Conservation (phyloP, 1,140 invertebrate species). For the Drosophila lacertosa region DNA sequence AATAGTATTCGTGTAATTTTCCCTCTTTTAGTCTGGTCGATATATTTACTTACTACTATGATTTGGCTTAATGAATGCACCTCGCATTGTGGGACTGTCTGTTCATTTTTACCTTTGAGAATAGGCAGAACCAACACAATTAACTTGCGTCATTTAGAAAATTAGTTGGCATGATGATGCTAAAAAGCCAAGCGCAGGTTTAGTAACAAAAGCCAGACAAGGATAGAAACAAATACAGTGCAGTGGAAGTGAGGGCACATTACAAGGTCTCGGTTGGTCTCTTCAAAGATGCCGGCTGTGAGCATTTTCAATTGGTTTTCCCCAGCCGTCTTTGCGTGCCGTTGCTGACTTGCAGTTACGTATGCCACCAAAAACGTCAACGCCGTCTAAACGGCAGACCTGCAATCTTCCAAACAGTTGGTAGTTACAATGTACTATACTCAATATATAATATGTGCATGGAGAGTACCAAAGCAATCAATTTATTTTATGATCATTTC, state of each 20-base stretch:
- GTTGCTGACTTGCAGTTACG: slow-evolving; percentile 52
- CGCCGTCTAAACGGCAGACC: not conserved
- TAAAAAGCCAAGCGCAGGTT: slow-evolving; percentile 37
- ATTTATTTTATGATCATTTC: too few species aligned
- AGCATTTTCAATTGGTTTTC: slow-evolving; percentile 36
- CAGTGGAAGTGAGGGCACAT: slow-evolving; percentile 10
- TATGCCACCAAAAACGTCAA: slow-evolving; percentile 7
- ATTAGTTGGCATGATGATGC: slow-evolving; percentile 79
- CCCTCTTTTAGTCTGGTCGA: slow-evolving; percentile 42
- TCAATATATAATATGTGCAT: slow-evolving; percentile 25
- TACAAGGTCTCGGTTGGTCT: slow-evolving; percentile 54
- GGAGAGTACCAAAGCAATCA: not conserved
- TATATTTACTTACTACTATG: slow-evolving; percentile 69
- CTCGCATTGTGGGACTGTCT: slow-evolving; percentile 45
- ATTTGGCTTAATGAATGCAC: slow-evolving; percentile 74
- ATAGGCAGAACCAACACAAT: slow-evolving; percentile 60
- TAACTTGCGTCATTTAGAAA: slow-evolving; percentile 80
- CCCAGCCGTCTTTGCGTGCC: slow-evolving; percentile 1
- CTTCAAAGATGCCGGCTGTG: slow-evolving; percentile 60
- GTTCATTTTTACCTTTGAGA: slow-evolving; percentile 75
- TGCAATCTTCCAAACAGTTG: not conserved
- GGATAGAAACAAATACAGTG: not conserved
- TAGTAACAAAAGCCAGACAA: not conserved
- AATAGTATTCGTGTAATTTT: not conserved
- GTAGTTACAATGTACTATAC: slow-evolving; percentile 54